Conservation (phyloP, 2,888 invertebrate genomes). For the Cylloceria caligata region DNA sequence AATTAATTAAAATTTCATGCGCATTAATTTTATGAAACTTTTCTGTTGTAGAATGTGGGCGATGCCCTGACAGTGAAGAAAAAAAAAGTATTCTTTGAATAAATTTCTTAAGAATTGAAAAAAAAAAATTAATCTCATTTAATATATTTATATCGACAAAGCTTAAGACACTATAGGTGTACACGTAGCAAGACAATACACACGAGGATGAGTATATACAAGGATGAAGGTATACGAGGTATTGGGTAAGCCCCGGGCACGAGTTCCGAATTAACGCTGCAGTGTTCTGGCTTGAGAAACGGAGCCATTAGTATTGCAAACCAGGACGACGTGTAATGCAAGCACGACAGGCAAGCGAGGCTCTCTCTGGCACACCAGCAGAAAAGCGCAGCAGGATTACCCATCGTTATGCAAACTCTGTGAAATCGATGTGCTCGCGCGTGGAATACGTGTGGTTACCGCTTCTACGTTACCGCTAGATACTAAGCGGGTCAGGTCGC, state of each 20-base stretch:
- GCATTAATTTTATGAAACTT: no score
- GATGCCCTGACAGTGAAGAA: no score
- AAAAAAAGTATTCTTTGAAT: no score
- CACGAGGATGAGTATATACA: not conserved
- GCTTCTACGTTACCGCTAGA: slow-evolving; percentile 14
- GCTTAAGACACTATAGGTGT: not conserved
- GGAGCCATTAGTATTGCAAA: slow-evolving; percentile 51
- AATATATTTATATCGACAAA: slow-evolving; percentile 8
- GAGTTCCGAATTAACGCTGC: slow-evolving; percentile 43
- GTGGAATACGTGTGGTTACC: slow-evolving; percentile 42
- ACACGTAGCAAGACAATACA: not conserved
- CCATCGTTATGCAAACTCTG: slow-evolving; percentile 59
- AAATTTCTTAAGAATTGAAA: no score
- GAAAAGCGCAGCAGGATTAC: slow-evolving; percentile 49
- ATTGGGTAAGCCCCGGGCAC: slow-evolving; percentile 25
- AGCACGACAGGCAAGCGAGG: slow-evolving; percentile 36
- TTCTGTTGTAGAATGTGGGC: no score
- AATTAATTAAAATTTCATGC: no score
- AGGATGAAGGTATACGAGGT: slow-evolving; percentile 25
- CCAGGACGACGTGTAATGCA: slow-evolving; percentile 45
- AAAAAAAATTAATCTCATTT: no score
- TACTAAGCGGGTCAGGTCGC: slow-evolving; percentile 41
- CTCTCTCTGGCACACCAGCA: slow-evolving; percentile 27
- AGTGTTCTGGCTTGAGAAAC: slow-evolving; percentile 39
- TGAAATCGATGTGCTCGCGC: slow-evolving; percentile 50